These are phyloP conservation scores for Manis javanica DNA, from an alignment of 2,797 vertebrate species.

Conservation along the genomic window DNA sequence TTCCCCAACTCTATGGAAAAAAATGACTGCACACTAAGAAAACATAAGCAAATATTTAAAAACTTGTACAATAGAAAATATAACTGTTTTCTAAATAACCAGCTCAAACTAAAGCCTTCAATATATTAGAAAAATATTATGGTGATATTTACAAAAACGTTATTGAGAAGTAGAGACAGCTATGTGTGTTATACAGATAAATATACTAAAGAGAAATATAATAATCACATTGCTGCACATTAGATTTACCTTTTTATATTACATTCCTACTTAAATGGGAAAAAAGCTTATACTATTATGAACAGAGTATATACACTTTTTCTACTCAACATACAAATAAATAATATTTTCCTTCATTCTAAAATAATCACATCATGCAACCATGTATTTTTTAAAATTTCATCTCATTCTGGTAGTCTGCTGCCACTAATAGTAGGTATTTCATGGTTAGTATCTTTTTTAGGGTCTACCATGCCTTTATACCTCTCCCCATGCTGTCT, in stretches of 20 bases:
- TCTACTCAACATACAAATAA: conserved; percentile 75
- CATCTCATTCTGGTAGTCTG: conserved; percentile 65
- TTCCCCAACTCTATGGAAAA: background rate
- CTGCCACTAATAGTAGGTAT: conserved; percentile 82
- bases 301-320: conserved; percentile 31
- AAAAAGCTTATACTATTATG: conserved; percentile 10
- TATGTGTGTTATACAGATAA: conserved; percentile 40
- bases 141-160: conserved; percentile 59
- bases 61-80: conserved; percentile 45
- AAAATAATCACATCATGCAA: conserved; percentile 17
- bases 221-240: conserved; percentile 48
- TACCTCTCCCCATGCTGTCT: conserved; percentile 91
- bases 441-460: conserved; percentile 79
- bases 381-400: background rate
- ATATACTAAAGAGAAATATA: conserved; percentile 45
- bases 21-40: background rate
- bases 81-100: conserved; percentile 37
- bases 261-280: conserved; percentile 52
- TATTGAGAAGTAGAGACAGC: conserved; percentile 41
- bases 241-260: conserved; percentile 71
- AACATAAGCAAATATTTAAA: conserved; percentile 42
- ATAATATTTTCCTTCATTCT: conserved; percentile 43
- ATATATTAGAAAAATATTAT: conserved; percentile 43
- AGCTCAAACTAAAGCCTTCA: conserved; percentile 57
- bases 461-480: conserved; percentile 77